phyloP scores from a whole-genome alignment of 2,113 vertebrate species.

The Melanerpes aurifrons region DNA sequence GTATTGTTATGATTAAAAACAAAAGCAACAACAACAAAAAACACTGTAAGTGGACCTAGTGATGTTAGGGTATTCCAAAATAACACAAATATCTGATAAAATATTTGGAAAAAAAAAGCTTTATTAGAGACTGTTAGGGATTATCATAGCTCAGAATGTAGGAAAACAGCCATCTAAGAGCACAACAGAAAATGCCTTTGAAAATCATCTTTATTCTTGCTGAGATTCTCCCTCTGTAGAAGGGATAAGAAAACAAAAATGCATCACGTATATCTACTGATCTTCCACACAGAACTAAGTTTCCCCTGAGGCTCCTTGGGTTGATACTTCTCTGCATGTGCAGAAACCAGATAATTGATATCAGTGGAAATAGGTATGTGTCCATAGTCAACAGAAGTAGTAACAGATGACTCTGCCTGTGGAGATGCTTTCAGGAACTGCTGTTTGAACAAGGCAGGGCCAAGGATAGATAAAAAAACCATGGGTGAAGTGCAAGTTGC shows the following conservation, averaged over 20 bases:
- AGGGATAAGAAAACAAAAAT: not conserved
- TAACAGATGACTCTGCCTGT: not conserved
- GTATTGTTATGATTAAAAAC: not conserved
- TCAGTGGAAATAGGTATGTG: not conserved
- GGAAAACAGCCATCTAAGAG: not conserved
- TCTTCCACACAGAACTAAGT: not conserved
- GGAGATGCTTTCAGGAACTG: not conserved
- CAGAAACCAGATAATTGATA: not conserved
- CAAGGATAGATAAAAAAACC: not conserved
- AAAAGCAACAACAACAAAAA: not conserved
- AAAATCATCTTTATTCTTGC: not conserved
- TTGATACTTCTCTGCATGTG: not conserved
- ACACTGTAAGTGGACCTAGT: not conserved
- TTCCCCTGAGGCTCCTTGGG: not conserved
- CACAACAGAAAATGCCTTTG: not conserved
- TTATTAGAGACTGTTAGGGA: conserved; percentile 3
- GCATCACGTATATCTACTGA: not conserved
- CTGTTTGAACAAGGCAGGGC: not conserved
- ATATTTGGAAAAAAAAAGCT: not conserved
- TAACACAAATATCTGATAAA: not conserved
- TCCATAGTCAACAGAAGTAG: not conserved
- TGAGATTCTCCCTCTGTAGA: not conserved
- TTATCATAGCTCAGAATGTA: not conserved
- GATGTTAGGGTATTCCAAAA: not conserved
- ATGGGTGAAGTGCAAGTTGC: not conserved